These are phyloP conservation scores for Globodera ellingtonae DNA, from an alignment of 1,140 invertebrate genomes.

Conservation along the genomic window DNA sequence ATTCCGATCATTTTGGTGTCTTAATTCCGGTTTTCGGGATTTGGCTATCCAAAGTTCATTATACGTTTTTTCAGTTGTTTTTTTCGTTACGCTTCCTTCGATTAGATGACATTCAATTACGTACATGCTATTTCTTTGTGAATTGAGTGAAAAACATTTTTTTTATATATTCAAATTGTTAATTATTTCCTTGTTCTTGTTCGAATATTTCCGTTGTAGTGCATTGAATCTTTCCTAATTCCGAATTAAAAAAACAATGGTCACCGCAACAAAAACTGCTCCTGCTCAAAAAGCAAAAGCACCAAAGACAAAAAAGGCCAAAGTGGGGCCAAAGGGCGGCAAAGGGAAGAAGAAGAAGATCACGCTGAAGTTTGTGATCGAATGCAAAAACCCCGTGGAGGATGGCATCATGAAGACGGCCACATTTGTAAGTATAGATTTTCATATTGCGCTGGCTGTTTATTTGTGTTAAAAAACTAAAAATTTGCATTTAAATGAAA, in stretches of 20 bases:
- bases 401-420: constrained; percentile 96
- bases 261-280: background rate
- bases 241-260: background rate
- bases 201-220: no score
- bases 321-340: constrained; percentile 35
- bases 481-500: background rate
- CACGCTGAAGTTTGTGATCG: constrained; percentile 85
- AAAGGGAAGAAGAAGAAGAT: constrained; percentile 85
- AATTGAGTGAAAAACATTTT: no score
- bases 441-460: background rate
- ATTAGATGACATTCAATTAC: no score
- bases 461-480: background rate
- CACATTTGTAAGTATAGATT: constrained; percentile 81
- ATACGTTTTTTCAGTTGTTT: no score
- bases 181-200: no score
- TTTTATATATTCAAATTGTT: no score
- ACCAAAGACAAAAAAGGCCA: constrained; percentile 25
- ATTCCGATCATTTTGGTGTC: no score
- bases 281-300: background rate
- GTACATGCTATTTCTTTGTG: no score
- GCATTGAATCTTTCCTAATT: no score
- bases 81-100: no score
- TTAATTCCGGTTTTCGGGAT: no score
- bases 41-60: no score
- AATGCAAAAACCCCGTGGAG: constrained; percentile 98